Percentiles rank a stretch among this genome's conserved stretches.
These are phyloP conservation scores for Andrena trimmerana DNA, from an alignment of 2,888 invertebrate species.

Conservation along the genomic window DNA sequence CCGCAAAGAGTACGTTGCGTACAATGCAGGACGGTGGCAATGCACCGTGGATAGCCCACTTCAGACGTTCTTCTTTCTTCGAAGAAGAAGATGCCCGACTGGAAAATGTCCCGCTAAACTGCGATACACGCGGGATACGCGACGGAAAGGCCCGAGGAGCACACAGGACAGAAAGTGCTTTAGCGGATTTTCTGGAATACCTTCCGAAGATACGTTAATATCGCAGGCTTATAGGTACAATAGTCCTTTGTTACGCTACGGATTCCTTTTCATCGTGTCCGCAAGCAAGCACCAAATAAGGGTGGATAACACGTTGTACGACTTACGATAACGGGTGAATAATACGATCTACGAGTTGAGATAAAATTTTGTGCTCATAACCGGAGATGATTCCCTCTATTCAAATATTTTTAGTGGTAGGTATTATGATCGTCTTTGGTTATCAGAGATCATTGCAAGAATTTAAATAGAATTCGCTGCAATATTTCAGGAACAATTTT, in stretches of 20 bases:
- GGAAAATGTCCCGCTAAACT: neutral
- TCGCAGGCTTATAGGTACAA: conserved; percentile 28
- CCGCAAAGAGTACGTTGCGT: too few relatives aligned
- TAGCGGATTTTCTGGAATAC: conserved; percentile 22
- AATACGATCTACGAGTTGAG: neutral
- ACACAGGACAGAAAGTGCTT: conserved; percentile 30
- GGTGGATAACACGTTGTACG: neutral
- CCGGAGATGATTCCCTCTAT: neutral
- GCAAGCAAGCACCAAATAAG: neutral
- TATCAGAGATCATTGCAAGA: too few relatives aligned
- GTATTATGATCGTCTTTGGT: too few relatives aligned
- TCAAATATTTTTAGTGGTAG: neutral
- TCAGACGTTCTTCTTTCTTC: too few relatives aligned
- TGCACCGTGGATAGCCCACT: too few relatives aligned
- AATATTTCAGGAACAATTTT: too few relatives aligned
- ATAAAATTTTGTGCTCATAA: neutral
- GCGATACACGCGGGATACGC: too few relatives aligned
- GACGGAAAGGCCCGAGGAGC: neutral
- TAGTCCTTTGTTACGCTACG: conserved; percentile 26
- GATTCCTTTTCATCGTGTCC: conserved; percentile 7
- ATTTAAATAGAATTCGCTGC: too few relatives aligned
- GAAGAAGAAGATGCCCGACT: too few relatives aligned
- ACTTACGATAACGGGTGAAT: neutral
- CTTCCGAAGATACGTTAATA: conserved; percentile 43
- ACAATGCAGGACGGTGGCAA: too few relatives aligned